These are phyloP conservation scores for Drosophila pallidifrons DNA, from an alignment of 1,140 invertebrate species.

Conservation along the genomic window DNA sequence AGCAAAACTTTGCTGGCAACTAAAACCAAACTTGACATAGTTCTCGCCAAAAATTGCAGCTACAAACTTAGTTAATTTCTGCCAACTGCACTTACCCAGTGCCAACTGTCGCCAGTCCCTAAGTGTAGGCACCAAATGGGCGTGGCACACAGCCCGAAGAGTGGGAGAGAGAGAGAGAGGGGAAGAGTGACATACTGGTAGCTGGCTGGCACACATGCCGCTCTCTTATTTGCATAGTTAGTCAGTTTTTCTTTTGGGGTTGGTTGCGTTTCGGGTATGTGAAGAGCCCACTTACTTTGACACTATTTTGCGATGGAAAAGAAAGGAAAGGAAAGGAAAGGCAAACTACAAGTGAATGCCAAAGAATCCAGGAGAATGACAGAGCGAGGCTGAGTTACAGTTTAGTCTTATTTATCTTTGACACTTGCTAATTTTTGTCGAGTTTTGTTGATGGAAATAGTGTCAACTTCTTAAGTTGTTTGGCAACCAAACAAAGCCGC, in stretches of 20 bases:
- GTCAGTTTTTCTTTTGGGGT: conserved; percentile 64
- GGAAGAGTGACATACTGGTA: no score
- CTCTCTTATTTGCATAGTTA: conserved; percentile 78
- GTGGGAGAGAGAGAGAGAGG: no score
- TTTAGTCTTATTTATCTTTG: conserved; percentile 79
- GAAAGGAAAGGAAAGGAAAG: conserved; percentile 71
- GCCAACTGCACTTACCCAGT: conserved; percentile 78
- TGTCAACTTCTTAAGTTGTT: conserved; percentile 84
- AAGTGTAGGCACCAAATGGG: conserved; percentile 26
- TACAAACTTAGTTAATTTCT: conserved; percentile 83
- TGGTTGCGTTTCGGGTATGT: conserved; percentile 52
- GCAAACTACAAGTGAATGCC: conserved; percentile 57
- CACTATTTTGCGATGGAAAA: conserved; percentile 58
- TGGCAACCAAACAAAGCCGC: conserved; percentile 66
- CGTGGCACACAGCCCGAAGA: conserved; percentile 18
- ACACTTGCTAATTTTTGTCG: conserved; percentile 83
- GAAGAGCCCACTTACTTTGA: conserved; percentile 80
- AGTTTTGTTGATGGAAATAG: conserved; percentile 74
- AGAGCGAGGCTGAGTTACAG: conserved; percentile 11
- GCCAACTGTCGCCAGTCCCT: conserved; percentile 62
- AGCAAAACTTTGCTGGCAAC: conserved; percentile 79
- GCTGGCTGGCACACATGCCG: conserved; percentile 52
- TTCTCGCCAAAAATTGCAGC: conserved; percentile 80
- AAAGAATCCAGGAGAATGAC: conserved; percentile 5
- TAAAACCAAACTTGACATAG: conserved; percentile 84